Percentiles rank a stretch among this genome's conserved stretches.
These are phyloP conservation scores for Byasa hedistus DNA, from an alignment of 2,888 invertebrate genomes.

Conservation along the genomic window DNA sequence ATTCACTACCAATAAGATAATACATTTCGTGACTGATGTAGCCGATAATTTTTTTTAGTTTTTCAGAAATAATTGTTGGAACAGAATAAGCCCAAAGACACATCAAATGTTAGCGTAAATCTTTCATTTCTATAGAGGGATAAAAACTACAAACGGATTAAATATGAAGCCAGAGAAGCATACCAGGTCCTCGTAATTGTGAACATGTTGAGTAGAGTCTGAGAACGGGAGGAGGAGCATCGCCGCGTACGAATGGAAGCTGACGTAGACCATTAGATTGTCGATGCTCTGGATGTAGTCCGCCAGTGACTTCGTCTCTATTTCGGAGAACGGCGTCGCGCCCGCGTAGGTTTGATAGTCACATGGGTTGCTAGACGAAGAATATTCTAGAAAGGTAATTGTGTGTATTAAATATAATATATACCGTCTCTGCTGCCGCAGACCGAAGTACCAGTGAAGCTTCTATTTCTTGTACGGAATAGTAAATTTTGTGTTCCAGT, in stretches of 20 bases:
- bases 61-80: neutral
- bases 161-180: conserved; percentile 28
- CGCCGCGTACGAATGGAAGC: conserved; percentile 88
- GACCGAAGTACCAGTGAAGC: too few species aligned
- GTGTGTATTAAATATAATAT: too few species aligned
- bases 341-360: conserved; percentile 84
- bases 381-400: conserved; percentile 34
- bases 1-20: too few species aligned
- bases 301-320: conserved; percentile 80
- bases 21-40: too few species aligned
- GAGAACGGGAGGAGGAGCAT: conserved; percentile 84
- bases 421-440: too few species aligned
- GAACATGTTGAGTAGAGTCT: conserved; percentile 73
- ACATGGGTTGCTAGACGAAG: conserved; percentile 80
- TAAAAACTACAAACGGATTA: neutral
- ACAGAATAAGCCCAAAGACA: neutral
- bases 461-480: too few species aligned
- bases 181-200: conserved; percentile 75
- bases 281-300: conserved; percentile 76
- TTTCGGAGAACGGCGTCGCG: conserved; percentile 84
- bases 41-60: too few species aligned
- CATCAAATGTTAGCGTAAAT: neutral
- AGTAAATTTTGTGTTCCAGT: too few species aligned
- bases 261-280: conserved; percentile 82
- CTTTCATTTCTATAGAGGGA: neutral